Evolutionary conservation across 2,888 invertebrate species (phyloP), one percentile per base, ranked within the genome.

Genomic region (Euproctis similis): DNA sequence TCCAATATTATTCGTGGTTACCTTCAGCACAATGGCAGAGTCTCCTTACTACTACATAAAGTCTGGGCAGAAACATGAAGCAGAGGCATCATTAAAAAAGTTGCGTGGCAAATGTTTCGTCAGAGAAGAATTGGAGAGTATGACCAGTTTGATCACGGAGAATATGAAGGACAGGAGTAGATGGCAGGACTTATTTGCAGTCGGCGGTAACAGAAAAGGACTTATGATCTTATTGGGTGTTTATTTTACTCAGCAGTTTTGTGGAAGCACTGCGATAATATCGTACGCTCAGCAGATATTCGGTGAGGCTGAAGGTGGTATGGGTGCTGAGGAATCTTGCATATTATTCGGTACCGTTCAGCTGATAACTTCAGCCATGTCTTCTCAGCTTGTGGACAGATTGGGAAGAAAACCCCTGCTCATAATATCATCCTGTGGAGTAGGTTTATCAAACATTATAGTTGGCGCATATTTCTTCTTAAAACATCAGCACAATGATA

Each of bases 251-350:
- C 85, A 85, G 46, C 90, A 91, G 51, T 86, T 90, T 30, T 87
- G 87, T 26, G 88, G 88, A 0, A 87, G 87, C 40, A 87, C 87
- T 25, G 87, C 88, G 0, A 77, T 88, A 13, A 86, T 87, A 35
- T 65, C 87, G 3, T 88, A 88, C 42, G 81, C 87, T 1, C 87
- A 88, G 31, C 84, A 87, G 42, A 91, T 91, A 49, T 90, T 91
- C 50, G 78, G 80, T 5, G 75, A 77, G 20, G 84, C 86, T 7
- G 86, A 85, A 12, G 77, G 80, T 3, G 74, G 76, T 0, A 40
- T 87, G 25, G 77, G 75, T 1, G 72, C 86, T 2, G 66, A 78
- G 32, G 75, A 85, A 43, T 80, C 87, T 0, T 86, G 86, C 34
- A 85, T 88, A 22, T 46, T 87, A 9, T 72, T 87, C 24, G 87